Conservation (phyloP, 2,888 invertebrate species). For the Oligia strigilis region DNA sequence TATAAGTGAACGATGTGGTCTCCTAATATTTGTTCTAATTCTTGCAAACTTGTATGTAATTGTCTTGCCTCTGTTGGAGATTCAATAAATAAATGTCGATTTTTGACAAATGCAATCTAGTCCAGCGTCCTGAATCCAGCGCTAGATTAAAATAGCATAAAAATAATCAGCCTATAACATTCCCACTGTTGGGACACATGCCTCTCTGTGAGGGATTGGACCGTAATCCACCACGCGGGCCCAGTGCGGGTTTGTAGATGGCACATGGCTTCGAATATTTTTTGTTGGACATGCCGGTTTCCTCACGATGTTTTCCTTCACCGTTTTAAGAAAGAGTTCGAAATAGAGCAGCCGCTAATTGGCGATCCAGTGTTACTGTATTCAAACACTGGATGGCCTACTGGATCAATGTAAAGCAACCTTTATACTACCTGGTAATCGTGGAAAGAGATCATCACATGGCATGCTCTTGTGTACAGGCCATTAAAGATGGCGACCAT, state of each 20-base stretch:
- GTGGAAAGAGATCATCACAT: background rate
- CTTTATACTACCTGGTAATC: background rate
- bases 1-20: background rate
- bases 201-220: background rate
- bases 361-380: background rate
- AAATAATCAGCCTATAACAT: background rate
- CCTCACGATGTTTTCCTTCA: background rate
- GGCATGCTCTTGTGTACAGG: constrained; percentile 22
- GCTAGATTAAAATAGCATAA: background rate
- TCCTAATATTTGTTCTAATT: background rate
- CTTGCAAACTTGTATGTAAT: background rate
- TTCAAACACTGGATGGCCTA: background rate
- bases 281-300: background rate
- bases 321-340: background rate
- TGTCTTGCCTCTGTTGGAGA: background rate
- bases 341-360: background rate
- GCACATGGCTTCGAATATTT: background rate
- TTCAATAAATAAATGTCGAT: background rate
- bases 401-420: background rate
- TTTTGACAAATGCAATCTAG: background rate
- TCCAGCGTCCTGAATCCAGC: background rate
- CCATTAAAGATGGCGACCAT: constrained; percentile 62
- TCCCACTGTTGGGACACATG: background rate
- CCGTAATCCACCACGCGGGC: background rate
- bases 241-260: background rate